Evolutionary conservation across 2,113 vertebrate species (phyloP).

Genomic region (Verasper variegatus): DNA sequence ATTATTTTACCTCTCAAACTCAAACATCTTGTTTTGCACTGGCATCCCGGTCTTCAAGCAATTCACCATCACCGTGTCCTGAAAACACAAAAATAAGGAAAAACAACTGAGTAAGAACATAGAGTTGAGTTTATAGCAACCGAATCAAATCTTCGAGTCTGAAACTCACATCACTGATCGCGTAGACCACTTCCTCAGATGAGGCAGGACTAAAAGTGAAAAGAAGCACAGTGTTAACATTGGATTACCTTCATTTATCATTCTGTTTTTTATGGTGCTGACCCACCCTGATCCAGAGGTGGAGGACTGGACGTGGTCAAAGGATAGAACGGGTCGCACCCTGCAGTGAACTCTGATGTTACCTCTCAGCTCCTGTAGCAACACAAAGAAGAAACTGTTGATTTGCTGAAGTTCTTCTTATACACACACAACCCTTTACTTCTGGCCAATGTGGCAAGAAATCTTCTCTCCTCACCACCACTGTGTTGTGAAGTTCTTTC

Average conservation of each 20-base stretch:
- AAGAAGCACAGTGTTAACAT: neutral
- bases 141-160: neutral
- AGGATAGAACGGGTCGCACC: constrained; percentile 74
- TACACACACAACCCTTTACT: neutral
- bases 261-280: neutral
- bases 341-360: constrained; percentile 84
- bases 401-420: neutral
- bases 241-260: too few relatives aligned
- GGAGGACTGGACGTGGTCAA: constrained; percentile 65
- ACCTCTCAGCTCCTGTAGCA: constrained; percentile 78
- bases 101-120: neutral
- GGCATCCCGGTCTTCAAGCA: constrained; percentile 65
- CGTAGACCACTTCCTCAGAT: constrained; percentile 76
- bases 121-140: neutral
- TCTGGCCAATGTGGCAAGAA: neutral
- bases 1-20: constrained; percentile 79
- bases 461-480: constrained; percentile 70
- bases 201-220: constrained; percentile 55
- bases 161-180: constrained; percentile 76
- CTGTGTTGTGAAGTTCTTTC: constrained; percentile 75
- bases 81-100: constrained; percentile 1
- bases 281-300: constrained; percentile 60
- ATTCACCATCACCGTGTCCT: constrained; percentile 80
- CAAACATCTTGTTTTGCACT: constrained; percentile 76
- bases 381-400: neutral